Percentiles rank a stretch among this genome's conserved stretches.
Evolutionary conservation across 2,888 invertebrate genomes (phyloP).

Genomic region (Dysmachus trigonus): DNA sequence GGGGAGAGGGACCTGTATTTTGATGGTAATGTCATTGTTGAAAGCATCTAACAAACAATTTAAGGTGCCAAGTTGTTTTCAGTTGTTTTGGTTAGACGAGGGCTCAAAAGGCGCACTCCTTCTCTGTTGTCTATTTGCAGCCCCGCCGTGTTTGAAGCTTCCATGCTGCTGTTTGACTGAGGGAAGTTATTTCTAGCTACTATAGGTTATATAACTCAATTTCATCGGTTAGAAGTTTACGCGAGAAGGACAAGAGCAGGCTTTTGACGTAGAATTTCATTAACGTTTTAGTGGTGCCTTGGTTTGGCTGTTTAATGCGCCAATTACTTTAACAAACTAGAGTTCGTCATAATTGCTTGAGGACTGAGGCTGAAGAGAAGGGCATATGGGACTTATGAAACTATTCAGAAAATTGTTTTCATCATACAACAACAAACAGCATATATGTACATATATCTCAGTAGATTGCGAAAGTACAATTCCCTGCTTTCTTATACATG

Average conservation of each 20-base stretch:
- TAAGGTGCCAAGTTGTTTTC: not conserved
- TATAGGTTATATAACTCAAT: not conserved
- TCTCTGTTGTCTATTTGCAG: not conserved
- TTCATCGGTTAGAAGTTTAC: not conserved
- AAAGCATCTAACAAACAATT: not conserved
- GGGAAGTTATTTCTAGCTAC: not conserved
- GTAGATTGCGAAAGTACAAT: too few relatives aligned
- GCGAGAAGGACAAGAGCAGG: not conserved
- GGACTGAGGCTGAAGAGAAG: not conserved
- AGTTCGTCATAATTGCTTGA: not conserved
- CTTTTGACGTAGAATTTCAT: not conserved
- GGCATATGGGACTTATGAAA: not conserved
- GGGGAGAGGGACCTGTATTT: not conserved
- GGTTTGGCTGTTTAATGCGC: not conserved
- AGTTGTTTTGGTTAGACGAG: not conserved
- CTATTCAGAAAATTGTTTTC: not conserved
- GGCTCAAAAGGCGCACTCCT: not conserved
- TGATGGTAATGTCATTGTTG: not conserved
- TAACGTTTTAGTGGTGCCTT: not conserved
- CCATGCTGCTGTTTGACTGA: not conserved
- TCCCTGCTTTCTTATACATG: not conserved
- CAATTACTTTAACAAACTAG: not conserved
- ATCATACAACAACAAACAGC: too few relatives aligned
- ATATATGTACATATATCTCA: not conserved
- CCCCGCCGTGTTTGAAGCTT: not conserved